Evolutionary conservation across 30 jellyfish, hydroid and myxozoan genomes (phyloP).

Genomic region (Catostylus mosaicus): DNA sequence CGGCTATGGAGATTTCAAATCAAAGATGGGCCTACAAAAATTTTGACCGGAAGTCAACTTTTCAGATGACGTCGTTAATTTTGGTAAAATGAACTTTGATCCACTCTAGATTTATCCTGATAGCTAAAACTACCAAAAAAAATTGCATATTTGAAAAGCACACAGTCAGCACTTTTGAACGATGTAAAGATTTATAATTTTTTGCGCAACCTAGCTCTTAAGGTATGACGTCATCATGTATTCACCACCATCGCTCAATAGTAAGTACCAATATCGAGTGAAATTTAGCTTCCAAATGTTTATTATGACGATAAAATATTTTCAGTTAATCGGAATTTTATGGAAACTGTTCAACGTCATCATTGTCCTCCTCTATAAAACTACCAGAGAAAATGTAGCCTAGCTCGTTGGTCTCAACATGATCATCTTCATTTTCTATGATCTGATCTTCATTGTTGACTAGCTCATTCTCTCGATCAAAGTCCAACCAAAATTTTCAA

Average conservation of each 20-base stretch:
- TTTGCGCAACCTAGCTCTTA: too few species aligned
- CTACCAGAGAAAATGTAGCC: constrained; percentile 4
- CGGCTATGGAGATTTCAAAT: too few species aligned
- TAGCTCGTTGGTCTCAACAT: constrained; percentile 10
- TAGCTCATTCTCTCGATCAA: constrained; percentile 29
- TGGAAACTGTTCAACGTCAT: constrained; percentile 32
- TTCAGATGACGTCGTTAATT: not conserved
- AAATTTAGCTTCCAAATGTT: too few species aligned
- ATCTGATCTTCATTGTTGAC: not conserved
- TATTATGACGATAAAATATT: too few species aligned
- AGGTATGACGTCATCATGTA: constrained; percentile 24
- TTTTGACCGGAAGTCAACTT: constrained; percentile 42
- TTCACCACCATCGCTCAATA: too few species aligned
- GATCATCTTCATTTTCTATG: not conserved
- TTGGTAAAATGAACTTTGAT: too few species aligned
- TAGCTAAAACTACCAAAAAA: constrained; percentile 41
- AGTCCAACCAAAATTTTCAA: constrained; percentile 39
- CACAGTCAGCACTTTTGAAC: too few species aligned
- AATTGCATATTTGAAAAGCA: constrained; percentile 27
- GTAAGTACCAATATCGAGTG: too few species aligned
- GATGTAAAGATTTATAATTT: too few species aligned
- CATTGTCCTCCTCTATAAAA: constrained; percentile 8
- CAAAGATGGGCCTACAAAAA: not conserved
- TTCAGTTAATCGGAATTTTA: not conserved
- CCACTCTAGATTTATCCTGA: too few species aligned